These are phyloP conservation scores for Caenorhabditis briggsae DNA, from an alignment of 1,140 invertebrate species.

Conservation along the genomic window DNA sequence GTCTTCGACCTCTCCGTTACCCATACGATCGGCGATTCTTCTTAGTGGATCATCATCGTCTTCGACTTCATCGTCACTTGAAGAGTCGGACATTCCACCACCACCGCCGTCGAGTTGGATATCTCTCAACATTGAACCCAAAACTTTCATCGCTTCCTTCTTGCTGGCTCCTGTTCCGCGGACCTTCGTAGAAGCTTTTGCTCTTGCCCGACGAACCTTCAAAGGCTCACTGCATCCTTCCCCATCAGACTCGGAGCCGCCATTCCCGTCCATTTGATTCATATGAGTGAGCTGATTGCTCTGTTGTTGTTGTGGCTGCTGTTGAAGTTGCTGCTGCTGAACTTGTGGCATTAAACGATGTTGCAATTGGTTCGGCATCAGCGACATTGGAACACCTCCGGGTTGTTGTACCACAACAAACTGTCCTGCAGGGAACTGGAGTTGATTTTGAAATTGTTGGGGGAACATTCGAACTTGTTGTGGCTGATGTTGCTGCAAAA, in stretches of 20 bases:
- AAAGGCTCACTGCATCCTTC: slow-evolving; percentile 42
- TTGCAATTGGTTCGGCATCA: slow-evolving; percentile 18
- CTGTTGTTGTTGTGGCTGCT: slow-evolving; percentile 52
- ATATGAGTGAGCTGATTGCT: slow-evolving; percentile 58
- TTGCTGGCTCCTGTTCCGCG: not conserved
- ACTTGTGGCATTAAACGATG: slow-evolving; percentile 30
- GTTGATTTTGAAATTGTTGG: slow-evolving; percentile 2
- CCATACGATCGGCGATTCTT: slow-evolving; percentile 64
- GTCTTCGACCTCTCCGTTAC: slow-evolving; percentile 67
- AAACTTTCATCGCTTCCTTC: slow-evolving; percentile 36
- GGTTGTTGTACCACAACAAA: slow-evolving; percentile 5
- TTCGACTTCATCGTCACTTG: slow-evolving; percentile 71
- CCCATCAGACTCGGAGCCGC: slow-evolving; percentile 75
- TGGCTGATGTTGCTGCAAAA: slow-evolving; percentile 6
- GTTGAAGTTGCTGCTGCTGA: slow-evolving; percentile 11
- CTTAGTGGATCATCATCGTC: slow-evolving; percentile 66
- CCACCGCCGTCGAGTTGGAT: slow-evolving; percentile 73
- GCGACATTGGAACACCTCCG: not conserved
- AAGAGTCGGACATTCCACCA: slow-evolving; percentile 72
- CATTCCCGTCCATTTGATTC: slow-evolving; percentile 63
- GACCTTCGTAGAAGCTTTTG: slow-evolving; percentile 7
- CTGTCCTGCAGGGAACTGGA: not conserved
- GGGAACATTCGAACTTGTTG: slow-evolving; percentile 23
- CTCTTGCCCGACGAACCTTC: not conserved
- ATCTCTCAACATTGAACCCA: slow-evolving; percentile 4